phyloP scores from a whole-genome alignment of 2,113 vertebrate genomes.

The Uria aalge region DNA sequence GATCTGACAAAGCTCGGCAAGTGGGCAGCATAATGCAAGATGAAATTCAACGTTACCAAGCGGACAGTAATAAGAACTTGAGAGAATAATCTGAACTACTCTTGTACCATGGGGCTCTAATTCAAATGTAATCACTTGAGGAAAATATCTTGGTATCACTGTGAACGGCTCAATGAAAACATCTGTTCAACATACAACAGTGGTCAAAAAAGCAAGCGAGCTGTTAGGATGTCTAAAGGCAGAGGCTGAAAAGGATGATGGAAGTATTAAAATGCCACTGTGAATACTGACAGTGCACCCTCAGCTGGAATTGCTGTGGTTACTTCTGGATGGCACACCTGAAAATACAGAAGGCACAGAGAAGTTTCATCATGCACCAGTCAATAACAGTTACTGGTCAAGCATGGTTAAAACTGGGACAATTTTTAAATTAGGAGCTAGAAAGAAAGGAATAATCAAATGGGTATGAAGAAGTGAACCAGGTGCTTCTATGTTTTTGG shows the following conservation, averaged over 20 bases:
- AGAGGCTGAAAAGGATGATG: not conserved
- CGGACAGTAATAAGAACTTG: slow-evolving; percentile 13
- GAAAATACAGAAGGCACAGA: not conserved
- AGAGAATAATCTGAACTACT: slow-evolving; percentile 59
- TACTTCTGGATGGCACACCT: not conserved
- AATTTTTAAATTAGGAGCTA: not conserved
- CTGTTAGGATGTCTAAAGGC: not conserved
- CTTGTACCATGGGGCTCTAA: not conserved
- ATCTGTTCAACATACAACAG: slow-evolving; percentile 24
- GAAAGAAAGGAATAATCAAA: not conserved
- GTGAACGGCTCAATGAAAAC: slow-evolving; percentile 34
- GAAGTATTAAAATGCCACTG: not conserved
- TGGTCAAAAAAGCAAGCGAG: slow-evolving; percentile 44
- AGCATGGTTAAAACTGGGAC: not conserved
- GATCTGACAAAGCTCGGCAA: slow-evolving; percentile 56
- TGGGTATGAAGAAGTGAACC: not conserved
- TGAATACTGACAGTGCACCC: not conserved
- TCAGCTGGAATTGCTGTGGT: not conserved
- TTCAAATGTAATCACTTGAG: slow-evolving; percentile 56
- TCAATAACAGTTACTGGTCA: not conserved
- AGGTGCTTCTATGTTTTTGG: not conserved
- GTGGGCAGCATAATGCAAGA: slow-evolving; percentile 31
- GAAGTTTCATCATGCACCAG: not conserved
- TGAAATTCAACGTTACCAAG: slow-evolving; percentile 45
- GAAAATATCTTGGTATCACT: slow-evolving; percentile 47